phyloP scores from a whole-genome alignment of 1,140 invertebrate species.

The Contarinia nasturtii region DNA sequence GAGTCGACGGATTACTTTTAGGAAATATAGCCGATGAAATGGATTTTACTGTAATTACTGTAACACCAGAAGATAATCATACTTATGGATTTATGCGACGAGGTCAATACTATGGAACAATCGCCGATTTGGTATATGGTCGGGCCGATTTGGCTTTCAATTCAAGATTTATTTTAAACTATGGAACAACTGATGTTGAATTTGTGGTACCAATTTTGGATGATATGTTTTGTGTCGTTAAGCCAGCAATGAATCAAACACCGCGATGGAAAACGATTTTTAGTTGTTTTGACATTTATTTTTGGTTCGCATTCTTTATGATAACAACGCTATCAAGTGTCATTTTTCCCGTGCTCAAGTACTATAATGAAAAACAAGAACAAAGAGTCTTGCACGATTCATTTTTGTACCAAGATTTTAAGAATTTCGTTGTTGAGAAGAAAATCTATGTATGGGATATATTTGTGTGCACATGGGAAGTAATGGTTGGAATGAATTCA shows the following conservation, averaged over 20 bases:
- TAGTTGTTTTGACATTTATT: slow-evolving; percentile 13
- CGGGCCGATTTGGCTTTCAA: slow-evolving; percentile 21
- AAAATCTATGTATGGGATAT: too few relatives aligned
- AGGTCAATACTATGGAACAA: slow-evolving; percentile 14
- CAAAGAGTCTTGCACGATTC: background rate
- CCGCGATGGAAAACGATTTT: slow-evolving; percentile 23
- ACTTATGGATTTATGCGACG: slow-evolving; percentile 11
- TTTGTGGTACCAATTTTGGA: slow-evolving; percentile 16
- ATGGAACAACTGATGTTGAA: slow-evolving; percentile 13
- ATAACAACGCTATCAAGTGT: background rate
- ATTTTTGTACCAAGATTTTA: background rate
- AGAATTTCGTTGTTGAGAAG: too few relatives aligned
- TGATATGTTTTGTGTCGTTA: slow-evolving; percentile 24
- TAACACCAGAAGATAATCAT: slow-evolving; percentile 9
- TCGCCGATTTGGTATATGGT: slow-evolving; percentile 17
- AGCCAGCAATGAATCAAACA: slow-evolving; percentile 19
- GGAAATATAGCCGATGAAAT: slow-evolving; percentile 13
- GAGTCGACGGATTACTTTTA: slow-evolving; percentile 18
- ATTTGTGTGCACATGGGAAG: background rate
- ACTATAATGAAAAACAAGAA: background rate
- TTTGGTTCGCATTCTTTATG: slow-evolving; percentile 16
- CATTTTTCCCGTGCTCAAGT: background rate
- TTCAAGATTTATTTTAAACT: slow-evolving; percentile 20
- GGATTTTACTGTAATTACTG: slow-evolving; percentile 18
- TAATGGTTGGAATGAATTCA: background rate